phyloP scores from a whole-genome alignment of 2,888 invertebrate genomes.

The Pecten maximus region DNA sequence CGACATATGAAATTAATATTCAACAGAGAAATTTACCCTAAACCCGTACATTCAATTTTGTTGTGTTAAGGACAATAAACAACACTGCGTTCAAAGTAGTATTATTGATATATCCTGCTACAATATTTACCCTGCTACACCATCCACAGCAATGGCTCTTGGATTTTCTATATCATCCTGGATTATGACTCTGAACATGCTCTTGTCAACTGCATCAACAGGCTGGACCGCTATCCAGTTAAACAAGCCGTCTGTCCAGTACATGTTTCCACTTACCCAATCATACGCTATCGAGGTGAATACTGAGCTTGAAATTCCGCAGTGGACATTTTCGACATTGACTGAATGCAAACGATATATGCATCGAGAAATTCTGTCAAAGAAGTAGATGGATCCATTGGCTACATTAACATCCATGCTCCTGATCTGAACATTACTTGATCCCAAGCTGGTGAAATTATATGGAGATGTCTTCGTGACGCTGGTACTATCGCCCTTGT shows the following conservation, averaged over 20 bases:
- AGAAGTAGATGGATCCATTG: not conserved
- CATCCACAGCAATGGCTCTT: not conserved
- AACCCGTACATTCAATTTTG: no score
- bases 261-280: not conserved
- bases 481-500: not conserved
- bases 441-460: not conserved
- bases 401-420: not conserved
- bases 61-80: no score
- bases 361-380: not conserved
- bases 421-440: not conserved
- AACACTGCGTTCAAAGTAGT: no score
- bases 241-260: not conserved
- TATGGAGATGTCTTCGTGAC: not conserved
- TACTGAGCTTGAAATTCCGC: not conserved
- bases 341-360: not conserved
- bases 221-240: constrained; percentile 19
- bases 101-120: not conserved
- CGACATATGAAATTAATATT: no score
- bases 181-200: not conserved
- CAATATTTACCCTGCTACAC: not conserved
- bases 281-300: not conserved
- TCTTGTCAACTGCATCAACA: not conserved
- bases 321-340: not conserved
- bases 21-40: no score
- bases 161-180: not conserved